Conservation (phyloP, 2,113 vertebrate species). For the Alligator sinensis region DNA sequence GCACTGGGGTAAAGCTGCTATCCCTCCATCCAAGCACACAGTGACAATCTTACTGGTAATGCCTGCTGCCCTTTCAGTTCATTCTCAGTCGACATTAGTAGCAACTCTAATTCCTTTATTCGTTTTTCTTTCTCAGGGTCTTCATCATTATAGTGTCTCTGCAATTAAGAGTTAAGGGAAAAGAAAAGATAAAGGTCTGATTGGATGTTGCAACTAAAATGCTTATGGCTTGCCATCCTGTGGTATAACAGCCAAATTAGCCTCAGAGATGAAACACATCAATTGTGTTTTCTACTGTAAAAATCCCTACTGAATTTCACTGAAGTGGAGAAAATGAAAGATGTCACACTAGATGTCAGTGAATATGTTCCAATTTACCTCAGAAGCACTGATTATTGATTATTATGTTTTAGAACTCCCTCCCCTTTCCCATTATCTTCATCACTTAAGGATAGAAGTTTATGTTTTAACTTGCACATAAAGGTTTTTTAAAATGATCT, state of each 20-base stretch:
- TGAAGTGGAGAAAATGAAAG: slow-evolving; percentile 36
- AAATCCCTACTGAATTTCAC: slow-evolving; percentile 47
- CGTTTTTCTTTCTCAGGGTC: slow-evolving; percentile 99
- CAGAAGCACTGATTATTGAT: slow-evolving; percentile 13
- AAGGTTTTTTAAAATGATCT: slow-evolving; percentile 41
- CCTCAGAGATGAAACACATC: slow-evolving; percentile 1
- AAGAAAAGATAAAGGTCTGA: slow-evolving; percentile 72
- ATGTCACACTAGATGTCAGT: neutral
- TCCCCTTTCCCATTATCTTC: slow-evolving; percentile 39
- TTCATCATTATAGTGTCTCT: slow-evolving; percentile 99
- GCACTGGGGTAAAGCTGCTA: slow-evolving; percentile 69
- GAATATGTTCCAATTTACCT: slow-evolving; percentile 32
- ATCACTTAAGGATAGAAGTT: neutral
- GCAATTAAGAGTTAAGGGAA: slow-evolving; percentile 77
- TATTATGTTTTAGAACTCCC: slow-evolving; percentile 6
- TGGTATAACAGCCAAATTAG: slow-evolving; percentile 41
- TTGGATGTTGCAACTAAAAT: slow-evolving; percentile 61
- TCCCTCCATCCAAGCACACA: slow-evolving; percentile 74
- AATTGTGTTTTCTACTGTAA: slow-evolving; percentile 24
- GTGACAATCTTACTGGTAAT: slow-evolving; percentile 88
- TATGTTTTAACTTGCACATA: slow-evolving; percentile 14
- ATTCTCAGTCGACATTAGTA: slow-evolving; percentile 99
- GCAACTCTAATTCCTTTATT: slow-evolving; percentile 98
- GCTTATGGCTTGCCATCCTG: slow-evolving; percentile 48
- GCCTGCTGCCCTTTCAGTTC: slow-evolving; percentile 94